Percentiles rank a stretch among this genome's conserved stretches.
phyloP scores from a whole-genome alignment of 2,797 vertebrate species.

The Bryconaethiops microstoma region DNA sequence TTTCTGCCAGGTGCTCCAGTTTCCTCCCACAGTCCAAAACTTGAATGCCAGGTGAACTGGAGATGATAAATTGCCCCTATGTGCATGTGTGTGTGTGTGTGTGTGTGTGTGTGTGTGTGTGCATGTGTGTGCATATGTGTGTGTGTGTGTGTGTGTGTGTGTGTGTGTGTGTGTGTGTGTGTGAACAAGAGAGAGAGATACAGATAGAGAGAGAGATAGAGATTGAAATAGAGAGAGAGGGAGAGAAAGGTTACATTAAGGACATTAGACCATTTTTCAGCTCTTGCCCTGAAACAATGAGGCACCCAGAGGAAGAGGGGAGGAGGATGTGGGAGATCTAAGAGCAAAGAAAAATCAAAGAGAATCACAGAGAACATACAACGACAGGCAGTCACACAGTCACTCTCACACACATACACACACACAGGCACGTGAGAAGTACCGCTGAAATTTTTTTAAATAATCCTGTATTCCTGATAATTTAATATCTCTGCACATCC shows the following conservation, averaged over 20 bases:
- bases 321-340: constrained; percentile 43
- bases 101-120: constrained; percentile 15
- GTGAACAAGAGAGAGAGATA: constrained; percentile 15
- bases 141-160: constrained; percentile 13
- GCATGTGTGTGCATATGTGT: neutral
- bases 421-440: neutral
- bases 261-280: constrained; percentile 41
- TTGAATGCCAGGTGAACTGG: no score
- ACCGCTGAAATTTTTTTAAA: neutral
- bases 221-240: neutral
- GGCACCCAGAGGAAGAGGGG: constrained; percentile 33
- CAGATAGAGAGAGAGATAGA: neutral
- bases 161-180: no score
- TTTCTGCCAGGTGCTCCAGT: no score
- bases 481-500: neutral
- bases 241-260: constrained; percentile 39
- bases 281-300: constrained; percentile 53
- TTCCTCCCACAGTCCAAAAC: no score
- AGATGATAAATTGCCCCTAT: no score
- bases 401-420: constrained; percentile 15
- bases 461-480: neutral
- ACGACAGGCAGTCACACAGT: constrained; percentile 1
- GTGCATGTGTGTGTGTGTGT: no score
- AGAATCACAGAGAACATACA: constrained; percentile 41
- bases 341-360: constrained; percentile 51